Conservation (phyloP, 2,888 invertebrate genomes). For the Eristalis arbustorum region DNA sequence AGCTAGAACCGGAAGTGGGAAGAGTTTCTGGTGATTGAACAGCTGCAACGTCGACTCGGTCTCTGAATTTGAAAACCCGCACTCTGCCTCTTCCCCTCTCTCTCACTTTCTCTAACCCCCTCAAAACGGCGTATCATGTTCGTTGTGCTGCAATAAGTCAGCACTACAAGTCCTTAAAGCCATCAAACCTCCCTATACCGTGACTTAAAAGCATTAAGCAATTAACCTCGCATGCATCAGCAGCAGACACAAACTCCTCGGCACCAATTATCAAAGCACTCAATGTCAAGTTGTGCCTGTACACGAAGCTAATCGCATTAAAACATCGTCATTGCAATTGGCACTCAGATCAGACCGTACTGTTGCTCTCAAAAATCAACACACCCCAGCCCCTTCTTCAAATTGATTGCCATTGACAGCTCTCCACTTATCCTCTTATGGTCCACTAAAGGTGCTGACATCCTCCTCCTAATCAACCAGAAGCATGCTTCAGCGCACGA, state of each 20-base stretch:
- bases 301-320: constrained; percentile 13
- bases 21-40: too few species aligned
- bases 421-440: constrained; percentile 36
- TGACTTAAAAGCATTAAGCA: too few species aligned
- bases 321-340: constrained; percentile 16
- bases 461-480: constrained; percentile 38
- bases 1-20: too few species aligned
- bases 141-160: not conserved
- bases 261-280: not conserved
- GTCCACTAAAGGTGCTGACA: constrained; percentile 8
- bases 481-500: constrained; percentile 27
- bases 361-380: not conserved
- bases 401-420: constrained; percentile 53
- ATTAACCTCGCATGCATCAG: not conserved
- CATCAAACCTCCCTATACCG: too few species aligned
- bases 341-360: not conserved
- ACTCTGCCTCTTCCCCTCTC: too few species aligned
- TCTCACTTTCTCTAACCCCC: too few species aligned
- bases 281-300: not conserved
- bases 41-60: too few species aligned
- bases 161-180: not conserved
- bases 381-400: constrained; percentile 9
- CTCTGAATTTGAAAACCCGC: too few species aligned
- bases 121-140: too few species aligned
- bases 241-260: not conserved